Evolutionary conservation across 1,140 invertebrate genomes (phyloP).

Genomic region (Scaptodrosophila lebanonensis): DNA sequence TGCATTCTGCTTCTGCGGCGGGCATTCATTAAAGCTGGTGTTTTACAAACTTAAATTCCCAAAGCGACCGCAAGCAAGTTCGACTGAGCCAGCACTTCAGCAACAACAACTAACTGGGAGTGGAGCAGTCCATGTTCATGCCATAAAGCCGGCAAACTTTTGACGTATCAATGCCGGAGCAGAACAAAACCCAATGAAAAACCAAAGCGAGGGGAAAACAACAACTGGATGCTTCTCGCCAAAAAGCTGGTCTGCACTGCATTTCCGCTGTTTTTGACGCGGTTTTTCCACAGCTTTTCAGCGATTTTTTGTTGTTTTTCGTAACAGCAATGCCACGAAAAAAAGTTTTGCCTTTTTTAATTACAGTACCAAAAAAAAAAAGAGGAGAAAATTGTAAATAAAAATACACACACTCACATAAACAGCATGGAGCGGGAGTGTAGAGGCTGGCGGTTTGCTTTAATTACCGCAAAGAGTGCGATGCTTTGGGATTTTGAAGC

Average conservation of each 20-base stretch:
- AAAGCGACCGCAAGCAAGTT: no score
- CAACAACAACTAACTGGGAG: no score
- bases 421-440: no score
- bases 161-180: constrained; percentile 48
- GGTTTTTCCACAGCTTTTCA: constrained; percentile 49
- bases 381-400: constrained; percentile 2
- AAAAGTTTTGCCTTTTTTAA: constrained; percentile 72
- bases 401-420: no score
- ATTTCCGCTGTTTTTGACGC: constrained; percentile 69
- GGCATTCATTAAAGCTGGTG: no score
- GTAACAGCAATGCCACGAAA: constrained; percentile 13
- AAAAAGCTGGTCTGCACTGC: constrained; percentile 26
- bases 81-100: no score
- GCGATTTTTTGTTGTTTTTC: constrained; percentile 9
- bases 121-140: constrained; percentile 17
- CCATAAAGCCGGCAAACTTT: constrained; percentile 38
- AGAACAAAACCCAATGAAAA: constrained; percentile 2
- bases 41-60: no score
- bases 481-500: constrained; percentile 13
- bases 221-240: constrained; percentile 25
- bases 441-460: constrained; percentile 51
- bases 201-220: constrained; percentile 4
- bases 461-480: constrained; percentile 60
- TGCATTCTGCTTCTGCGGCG: no score
- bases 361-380: constrained; percentile 70